phyloP scores from a whole-genome alignment of 2,797 vertebrate species.

The Tinamus major region DNA sequence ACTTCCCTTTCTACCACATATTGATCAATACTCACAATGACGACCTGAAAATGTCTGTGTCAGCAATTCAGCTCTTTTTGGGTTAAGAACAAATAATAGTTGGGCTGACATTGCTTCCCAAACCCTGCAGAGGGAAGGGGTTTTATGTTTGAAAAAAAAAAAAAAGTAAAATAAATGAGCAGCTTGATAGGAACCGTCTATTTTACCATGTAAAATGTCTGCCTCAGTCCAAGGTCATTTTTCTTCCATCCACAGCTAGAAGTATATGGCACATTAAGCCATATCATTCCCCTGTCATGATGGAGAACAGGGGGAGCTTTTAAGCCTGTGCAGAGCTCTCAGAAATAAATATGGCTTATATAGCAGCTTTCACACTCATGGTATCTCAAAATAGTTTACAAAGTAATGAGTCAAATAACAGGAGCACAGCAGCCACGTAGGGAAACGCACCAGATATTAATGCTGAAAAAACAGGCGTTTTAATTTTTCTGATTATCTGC shows the following conservation, averaged over 20 bases:
- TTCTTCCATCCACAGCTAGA: slow-evolving; percentile 18
- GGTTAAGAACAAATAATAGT: not conserved
- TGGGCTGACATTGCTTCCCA: slow-evolving; percentile 26
- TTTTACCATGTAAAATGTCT: slow-evolving; percentile 24
- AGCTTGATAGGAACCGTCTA: slow-evolving; percentile 28
- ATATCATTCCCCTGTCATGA: not conserved
- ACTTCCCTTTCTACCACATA: not conserved
- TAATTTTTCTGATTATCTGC: not conserved
- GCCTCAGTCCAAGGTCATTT: slow-evolving; percentile 61
- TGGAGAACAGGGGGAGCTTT: slow-evolving; percentile 29
- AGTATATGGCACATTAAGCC: slow-evolving; percentile 39
- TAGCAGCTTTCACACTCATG: slow-evolving; percentile 31
- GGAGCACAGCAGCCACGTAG: slow-evolving; percentile 37
- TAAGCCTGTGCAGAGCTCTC: slow-evolving; percentile 23
- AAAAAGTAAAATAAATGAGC: no score
- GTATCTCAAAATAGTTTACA: slow-evolving; percentile 28
- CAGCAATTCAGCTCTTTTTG: slow-evolving; percentile 1
- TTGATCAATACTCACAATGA: not conserved
- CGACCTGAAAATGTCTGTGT: not conserved
- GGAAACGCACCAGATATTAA: slow-evolving; percentile 10
- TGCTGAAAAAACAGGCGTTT: slow-evolving; percentile 5
- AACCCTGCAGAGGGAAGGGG: not conserved
- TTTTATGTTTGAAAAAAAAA: no score
- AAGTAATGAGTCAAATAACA: slow-evolving; percentile 55
- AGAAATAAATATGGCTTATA: slow-evolving; percentile 35